Evolutionary conservation across 2,888 invertebrate species (phyloP), one percentile per base, ranked within the genome.

Genomic region (Leptopterna dolabrata): DNA sequence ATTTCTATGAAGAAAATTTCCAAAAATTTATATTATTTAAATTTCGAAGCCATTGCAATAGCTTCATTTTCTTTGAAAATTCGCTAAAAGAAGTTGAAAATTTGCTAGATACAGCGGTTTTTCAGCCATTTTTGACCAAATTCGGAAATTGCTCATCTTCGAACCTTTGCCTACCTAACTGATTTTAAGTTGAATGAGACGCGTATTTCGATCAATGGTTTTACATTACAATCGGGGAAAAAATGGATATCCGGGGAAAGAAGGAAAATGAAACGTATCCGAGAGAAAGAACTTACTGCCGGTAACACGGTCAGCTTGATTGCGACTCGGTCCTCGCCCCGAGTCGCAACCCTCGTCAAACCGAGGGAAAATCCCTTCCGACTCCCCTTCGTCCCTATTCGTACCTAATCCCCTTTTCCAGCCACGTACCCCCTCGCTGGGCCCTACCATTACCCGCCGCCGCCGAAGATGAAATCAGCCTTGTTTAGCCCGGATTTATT

Each of bases 271-370:
- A 76, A 76, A 41, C 36, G 63, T 63, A 63, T 63, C 30, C 13
- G 11, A 76, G 73, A 76, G 71, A 76, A 41, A 76, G 73, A 76
- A 30, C 41, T 76, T 41, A 41, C 36, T 76, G 73, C 73, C 30
- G 19, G 41, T 41, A 41, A 41, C 36, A 41, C 36, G 73, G 73
- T 76, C 73, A 76, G 73, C 41, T 76, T 76, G 73, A 76, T 76
- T 76, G 73, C 41, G 41, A 76, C 73, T 14, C 36, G 30, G 30
- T 41, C 73, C 36, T 19, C 41, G 36, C 36, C 36, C 13, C 13
- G 24, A 13, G n/a, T 36, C 73, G 41, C 27, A 19, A 71, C 71
- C 71, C 71, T 71, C 71, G 71, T 76, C 73, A 76, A 76, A 76
- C 16, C 36, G n/a, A 9, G 36, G 36, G 73, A 63, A n/a, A 63